These are phyloP conservation scores for Frankliniella intonsa DNA, from an alignment of 2,888 invertebrate species.

Conservation along the genomic window DNA sequence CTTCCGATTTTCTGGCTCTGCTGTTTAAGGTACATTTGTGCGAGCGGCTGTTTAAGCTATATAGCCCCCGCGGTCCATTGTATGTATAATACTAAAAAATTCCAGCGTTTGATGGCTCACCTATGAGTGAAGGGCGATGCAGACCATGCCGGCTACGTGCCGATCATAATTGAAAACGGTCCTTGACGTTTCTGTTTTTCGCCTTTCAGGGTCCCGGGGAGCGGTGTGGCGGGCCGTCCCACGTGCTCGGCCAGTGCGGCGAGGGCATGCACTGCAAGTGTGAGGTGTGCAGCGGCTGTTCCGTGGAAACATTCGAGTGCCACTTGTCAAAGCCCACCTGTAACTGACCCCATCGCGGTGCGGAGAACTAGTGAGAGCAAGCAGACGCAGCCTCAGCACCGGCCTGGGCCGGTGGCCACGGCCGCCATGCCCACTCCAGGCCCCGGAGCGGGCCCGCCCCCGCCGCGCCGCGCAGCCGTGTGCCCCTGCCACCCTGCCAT, in stretches of 20 bases:
- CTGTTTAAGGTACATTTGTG: too few relatives aligned
- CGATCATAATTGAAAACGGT: neutral
- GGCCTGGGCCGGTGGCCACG: too few relatives aligned
- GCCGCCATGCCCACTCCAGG: neutral
- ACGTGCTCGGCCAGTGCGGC: conserved; percentile 45
- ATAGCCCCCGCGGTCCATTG: too few relatives aligned
- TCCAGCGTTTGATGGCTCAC: too few relatives aligned
- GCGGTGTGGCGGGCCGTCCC: conserved; percentile 45
- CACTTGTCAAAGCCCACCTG: conserved; percentile 40
- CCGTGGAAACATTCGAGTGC: conserved; percentile 36
- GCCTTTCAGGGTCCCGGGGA: conserved; percentile 47
- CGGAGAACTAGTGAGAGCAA: too few relatives aligned
- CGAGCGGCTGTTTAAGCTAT: too few relatives aligned
- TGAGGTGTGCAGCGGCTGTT: conserved; percentile 48
- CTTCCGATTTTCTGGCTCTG: too few relatives aligned
- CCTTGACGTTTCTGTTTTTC: neutral
- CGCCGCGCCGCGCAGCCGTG: too few relatives aligned
- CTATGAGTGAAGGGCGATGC: too few relatives aligned
- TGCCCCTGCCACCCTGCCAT: too few relatives aligned
- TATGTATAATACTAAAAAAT: too few relatives aligned
- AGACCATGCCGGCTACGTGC: neutral
- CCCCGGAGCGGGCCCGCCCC: neutral
- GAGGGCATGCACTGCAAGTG: conserved; percentile 47
- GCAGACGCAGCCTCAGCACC: too few relatives aligned
- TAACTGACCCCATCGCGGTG: conserved; percentile 35